phyloP scores from a whole-genome alignment of 2,888 invertebrate species.

The Cataglyphis albicans region DNA sequence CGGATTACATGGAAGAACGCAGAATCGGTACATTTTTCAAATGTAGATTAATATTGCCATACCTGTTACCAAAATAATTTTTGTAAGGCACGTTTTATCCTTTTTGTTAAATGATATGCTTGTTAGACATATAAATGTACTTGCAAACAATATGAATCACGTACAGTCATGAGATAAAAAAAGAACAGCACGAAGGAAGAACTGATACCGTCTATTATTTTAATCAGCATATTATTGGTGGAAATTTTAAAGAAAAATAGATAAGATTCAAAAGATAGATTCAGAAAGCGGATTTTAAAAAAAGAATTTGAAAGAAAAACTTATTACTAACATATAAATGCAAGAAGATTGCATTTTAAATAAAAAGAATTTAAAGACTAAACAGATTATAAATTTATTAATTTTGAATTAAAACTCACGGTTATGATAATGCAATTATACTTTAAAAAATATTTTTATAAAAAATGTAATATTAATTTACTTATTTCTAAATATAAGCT shows the following conservation, averaged over 20 bases:
- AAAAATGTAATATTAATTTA: slow-evolving; percentile 27
- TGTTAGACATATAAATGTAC: slow-evolving; percentile 7
- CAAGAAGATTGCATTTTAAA: slow-evolving; percentile 14
- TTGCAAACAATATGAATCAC: background rate
- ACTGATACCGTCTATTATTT: slow-evolving; percentile 27
- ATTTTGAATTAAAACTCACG: slow-evolving; percentile 5
- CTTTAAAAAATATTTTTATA: slow-evolving; percentile 37
- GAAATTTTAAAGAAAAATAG: background rate
- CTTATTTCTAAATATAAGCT: background rate
- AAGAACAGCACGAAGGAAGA: slow-evolving; percentile 30
- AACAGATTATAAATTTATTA: background rate
- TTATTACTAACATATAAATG: background rate
- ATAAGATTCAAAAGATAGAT: background rate
- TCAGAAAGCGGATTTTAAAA: background rate
- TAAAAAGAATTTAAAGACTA: background rate
- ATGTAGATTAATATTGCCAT: slow-evolving; percentile 24
- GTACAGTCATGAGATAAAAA: background rate
- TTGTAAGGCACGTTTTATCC: slow-evolving; percentile 44
- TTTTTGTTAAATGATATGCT: slow-evolving; percentile 14
- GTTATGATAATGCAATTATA: slow-evolving; percentile 1
- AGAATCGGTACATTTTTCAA: slow-evolving; percentile 24
- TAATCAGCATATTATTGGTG: background rate
- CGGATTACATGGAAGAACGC: slow-evolving; percentile 35
- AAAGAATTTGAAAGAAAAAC: background rate
- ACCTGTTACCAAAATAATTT: slow-evolving; percentile 11